These are phyloP conservation scores for Gadopsis bispinosus DNA, from an alignment of 2,797 vertebrate species.

Conservation along the genomic window DNA sequence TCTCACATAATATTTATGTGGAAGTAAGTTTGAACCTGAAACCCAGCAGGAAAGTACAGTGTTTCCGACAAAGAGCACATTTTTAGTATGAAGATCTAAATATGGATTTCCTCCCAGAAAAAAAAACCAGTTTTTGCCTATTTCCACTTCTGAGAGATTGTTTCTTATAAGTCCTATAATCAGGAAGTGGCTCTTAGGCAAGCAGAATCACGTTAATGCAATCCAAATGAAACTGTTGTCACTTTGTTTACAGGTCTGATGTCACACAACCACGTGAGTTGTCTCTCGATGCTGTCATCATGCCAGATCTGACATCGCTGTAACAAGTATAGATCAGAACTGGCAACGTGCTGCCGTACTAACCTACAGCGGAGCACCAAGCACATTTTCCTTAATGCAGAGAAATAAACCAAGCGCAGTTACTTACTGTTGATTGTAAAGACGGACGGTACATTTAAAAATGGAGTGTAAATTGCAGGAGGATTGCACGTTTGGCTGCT, in stretches of 20 bases:
- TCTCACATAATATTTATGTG: not conserved
- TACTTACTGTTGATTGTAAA: not conserved
- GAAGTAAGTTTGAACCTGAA: slow-evolving; percentile 34
- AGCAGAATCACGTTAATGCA: slow-evolving; percentile 30
- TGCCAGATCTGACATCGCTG: not conserved
- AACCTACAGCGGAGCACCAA: not conserved
- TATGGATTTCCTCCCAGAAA: slow-evolving; percentile 61
- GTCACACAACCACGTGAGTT: not conserved
- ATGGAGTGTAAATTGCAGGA: not conserved
- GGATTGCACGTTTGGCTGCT: not conserved
- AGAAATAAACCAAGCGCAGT: not conserved
- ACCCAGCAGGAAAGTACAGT: not conserved
- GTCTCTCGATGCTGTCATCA: not conserved
- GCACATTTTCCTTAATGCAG: not conserved
- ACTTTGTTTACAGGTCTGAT: not conserved
- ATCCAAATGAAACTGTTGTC: slow-evolving; percentile 1
- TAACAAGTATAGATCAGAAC: not conserved
- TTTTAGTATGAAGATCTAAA: slow-evolving; percentile 48
- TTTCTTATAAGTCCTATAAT: slow-evolving; percentile 62
- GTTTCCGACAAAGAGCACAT: slow-evolving; percentile 24
- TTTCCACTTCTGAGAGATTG: slow-evolving; percentile 58
- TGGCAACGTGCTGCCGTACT: not conserved
- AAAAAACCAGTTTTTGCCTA: slow-evolving; percentile 42
- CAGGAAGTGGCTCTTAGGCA: slow-evolving; percentile 69
- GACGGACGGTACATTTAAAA: not conserved